Percentiles rank a stretch among this genome's conserved stretches.
These are phyloP conservation scores for Lasioglossum pauxillum DNA, from an alignment of 2,888 invertebrate species.

Conservation along the genomic window DNA sequence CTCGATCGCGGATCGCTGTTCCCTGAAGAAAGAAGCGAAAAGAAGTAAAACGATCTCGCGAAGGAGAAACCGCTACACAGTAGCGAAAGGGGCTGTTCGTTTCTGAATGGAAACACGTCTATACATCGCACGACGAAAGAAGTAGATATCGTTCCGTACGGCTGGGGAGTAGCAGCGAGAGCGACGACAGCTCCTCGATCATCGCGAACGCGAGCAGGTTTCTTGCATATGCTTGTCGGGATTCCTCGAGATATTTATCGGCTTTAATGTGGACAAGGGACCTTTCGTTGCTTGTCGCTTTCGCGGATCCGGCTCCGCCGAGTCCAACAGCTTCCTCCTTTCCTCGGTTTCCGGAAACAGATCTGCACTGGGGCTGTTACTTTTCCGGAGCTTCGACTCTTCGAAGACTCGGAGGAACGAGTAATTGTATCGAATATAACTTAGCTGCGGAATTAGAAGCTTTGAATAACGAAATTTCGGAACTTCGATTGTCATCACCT, in stretches of 20 bases:
- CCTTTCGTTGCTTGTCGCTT: conserved; percentile 64
- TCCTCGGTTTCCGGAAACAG: not conserved
- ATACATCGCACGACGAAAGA: conserved; percentile 11
- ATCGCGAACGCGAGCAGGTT: conserved; percentile 59
- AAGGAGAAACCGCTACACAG: conserved; percentile 21
- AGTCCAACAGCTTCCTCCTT: conserved; percentile 15
- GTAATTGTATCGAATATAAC: too few species aligned
- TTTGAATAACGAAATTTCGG: too few species aligned
- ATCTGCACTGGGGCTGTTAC: too few species aligned
- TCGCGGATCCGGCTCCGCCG: conserved; percentile 32
- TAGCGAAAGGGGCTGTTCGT: conserved; percentile 42
- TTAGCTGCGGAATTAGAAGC: too few species aligned
- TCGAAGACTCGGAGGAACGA: too few species aligned
- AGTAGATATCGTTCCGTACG: conserved; percentile 45
- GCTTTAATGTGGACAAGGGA: conserved; percentile 56
- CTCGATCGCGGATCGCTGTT: not conserved
- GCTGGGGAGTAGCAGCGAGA: conserved; percentile 36
- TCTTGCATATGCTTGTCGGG: conserved; percentile 54
- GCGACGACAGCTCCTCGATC: conserved; percentile 61
- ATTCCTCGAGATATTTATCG: conserved; percentile 67
- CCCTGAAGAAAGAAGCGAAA: not conserved
- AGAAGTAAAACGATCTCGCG: not conserved
- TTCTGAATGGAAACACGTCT: conserved; percentile 49
- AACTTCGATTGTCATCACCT: too few species aligned
- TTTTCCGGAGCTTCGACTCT: too few species aligned